phyloP scores from a whole-genome alignment of 1,140 invertebrate genomes.

The Wiebesia pumilae region DNA sequence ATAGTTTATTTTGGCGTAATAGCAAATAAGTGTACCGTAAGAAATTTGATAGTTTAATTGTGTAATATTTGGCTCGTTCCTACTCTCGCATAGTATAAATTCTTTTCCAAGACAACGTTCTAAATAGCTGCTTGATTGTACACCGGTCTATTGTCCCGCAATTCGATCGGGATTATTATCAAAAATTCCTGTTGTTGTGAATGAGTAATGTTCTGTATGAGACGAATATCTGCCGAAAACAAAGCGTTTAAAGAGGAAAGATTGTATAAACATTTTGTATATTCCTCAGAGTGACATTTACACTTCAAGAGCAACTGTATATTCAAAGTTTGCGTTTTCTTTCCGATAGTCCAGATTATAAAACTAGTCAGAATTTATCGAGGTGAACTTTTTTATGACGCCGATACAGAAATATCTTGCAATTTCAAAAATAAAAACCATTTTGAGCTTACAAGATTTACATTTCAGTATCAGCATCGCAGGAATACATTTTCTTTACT shows the following conservation, averaged over 20 bases:
- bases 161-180: background rate
- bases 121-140: background rate
- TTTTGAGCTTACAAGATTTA: background rate
- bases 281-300: background rate
- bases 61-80: conserved; percentile 48
- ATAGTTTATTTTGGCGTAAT: conserved; percentile 38
- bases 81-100: background rate
- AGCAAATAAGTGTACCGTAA: conserved; percentile 13
- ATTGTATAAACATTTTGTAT: too few relatives aligned
- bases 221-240: too few relatives aligned
- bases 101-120: conserved; percentile 27
- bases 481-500: too few relatives aligned
- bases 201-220: background rate
- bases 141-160: background rate
- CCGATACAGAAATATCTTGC: background rate
- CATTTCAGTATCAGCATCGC: background rate
- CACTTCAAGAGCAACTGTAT: background rate
- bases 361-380: background rate
- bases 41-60: conserved; percentile 49
- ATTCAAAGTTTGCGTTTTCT: background rate
- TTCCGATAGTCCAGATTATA: background rate
- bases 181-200: background rate
- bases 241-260: background rate
- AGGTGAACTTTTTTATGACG: background rate
- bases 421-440: too few relatives aligned